Conservation (phyloP, 2,888 invertebrate genomes). For the Andrena fulva region DNA sequence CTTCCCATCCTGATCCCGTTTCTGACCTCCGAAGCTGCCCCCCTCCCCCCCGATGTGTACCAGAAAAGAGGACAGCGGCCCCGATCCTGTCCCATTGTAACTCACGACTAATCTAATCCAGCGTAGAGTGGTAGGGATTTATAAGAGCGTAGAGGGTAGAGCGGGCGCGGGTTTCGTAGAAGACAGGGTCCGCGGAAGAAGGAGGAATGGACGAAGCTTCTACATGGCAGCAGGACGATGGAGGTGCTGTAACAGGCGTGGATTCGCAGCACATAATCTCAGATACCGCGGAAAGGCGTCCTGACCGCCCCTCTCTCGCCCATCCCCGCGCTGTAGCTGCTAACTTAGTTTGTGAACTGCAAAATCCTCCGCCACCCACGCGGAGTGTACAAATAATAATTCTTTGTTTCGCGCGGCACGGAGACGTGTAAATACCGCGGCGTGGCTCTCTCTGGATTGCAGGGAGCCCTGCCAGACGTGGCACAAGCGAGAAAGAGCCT, state of each 20-base stretch:
- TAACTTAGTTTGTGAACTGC: slow-evolving; percentile 84
- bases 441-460: slow-evolving; percentile 70
- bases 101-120: slow-evolving; percentile 80
- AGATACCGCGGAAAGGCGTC: slow-evolving; percentile 70
- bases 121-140: slow-evolving; percentile 65
- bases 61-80: not conserved
- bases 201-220: slow-evolving; percentile 46
- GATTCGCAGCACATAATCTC: slow-evolving; percentile 80
- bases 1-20: too few relatives aligned
- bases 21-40: too few relatives aligned
- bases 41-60: too few relatives aligned
- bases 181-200: not conserved
- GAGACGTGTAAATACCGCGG: slow-evolving; percentile 83
- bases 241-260: slow-evolving; percentile 73
- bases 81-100: slow-evolving; percentile 71
- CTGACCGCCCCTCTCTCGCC: slow-evolving; percentile 39
- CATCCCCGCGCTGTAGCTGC: slow-evolving; percentile 76
- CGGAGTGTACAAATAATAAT: slow-evolving; percentile 83
- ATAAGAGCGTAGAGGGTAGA: slow-evolving; percentile 75
- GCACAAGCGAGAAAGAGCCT: slow-evolving; percentile 62
- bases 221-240: slow-evolving; percentile 53
- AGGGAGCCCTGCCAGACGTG: slow-evolving; percentile 61
- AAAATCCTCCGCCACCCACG: slow-evolving; percentile 82
- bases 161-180: slow-evolving; percentile 55
- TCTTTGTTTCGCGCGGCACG: slow-evolving; percentile 81